phyloP scores from a whole-genome alignment of 2,888 invertebrate species.

The Heliothis peltigera region DNA sequence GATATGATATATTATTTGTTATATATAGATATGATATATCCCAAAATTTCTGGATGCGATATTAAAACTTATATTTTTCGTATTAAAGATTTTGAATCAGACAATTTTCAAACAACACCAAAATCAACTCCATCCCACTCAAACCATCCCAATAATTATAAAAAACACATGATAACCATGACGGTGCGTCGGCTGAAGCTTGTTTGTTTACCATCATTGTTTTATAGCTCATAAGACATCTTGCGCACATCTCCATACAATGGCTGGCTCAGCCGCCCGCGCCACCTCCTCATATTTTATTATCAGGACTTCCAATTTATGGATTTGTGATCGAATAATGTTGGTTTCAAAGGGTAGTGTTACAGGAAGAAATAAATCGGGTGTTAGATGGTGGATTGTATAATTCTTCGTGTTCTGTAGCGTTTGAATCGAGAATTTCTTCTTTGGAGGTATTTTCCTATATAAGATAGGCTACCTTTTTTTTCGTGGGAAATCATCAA shows the following conservation, averaged over 20 bases:
- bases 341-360: conserved; percentile 25
- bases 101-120: not conserved
- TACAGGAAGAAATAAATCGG: conserved; percentile 44
- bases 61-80: too few species aligned
- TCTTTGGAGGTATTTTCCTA: too few species aligned
- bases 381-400: not conserved
- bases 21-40: too few species aligned
- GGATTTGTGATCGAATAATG: conserved; percentile 37
- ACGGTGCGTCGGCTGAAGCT: conserved; percentile 64
- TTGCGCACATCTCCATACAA: conserved; percentile 66
- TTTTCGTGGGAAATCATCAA: too few species aligned
- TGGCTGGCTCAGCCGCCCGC: conserved; percentile 51
- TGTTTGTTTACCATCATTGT: conserved; percentile 81
- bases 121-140: conserved; percentile 31
- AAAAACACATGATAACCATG: conserved; percentile 63
- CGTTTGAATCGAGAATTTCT: too few species aligned
- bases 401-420: not conserved
- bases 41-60: too few species aligned
- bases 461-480: too few species aligned
- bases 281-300: conserved; percentile 59
- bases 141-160: conserved; percentile 28
- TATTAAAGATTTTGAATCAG: too few species aligned
- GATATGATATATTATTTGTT: too few species aligned
- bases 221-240: conserved; percentile 68
- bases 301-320: conserved; percentile 49